Conservation (phyloP, 2,797 vertebrate genomes). For the Sebastes vulpes region DNA sequence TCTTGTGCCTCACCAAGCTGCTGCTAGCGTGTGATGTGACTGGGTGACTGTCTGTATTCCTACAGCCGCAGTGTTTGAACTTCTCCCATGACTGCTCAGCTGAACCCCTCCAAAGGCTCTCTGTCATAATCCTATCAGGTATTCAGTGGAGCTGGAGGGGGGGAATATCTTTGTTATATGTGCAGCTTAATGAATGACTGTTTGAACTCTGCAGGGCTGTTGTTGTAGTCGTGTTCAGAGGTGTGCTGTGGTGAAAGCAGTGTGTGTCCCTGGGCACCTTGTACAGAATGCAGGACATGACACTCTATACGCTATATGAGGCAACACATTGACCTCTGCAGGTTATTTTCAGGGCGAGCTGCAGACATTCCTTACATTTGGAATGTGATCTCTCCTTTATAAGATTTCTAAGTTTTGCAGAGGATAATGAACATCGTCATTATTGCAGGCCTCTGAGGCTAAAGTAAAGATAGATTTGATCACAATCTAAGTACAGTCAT, state of each 20-base stretch:
- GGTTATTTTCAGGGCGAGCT: slow-evolving; percentile 55
- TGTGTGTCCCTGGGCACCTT: neutral
- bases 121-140: slow-evolving; percentile 73
- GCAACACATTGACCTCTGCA: slow-evolving; percentile 18
- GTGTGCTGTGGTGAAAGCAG: neutral
- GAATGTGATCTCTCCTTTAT: slow-evolving; percentile 37
- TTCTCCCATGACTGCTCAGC: slow-evolving; percentile 68
- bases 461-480: neutral
- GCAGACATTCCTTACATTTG: slow-evolving; percentile 34
- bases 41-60: slow-evolving; percentile 13
- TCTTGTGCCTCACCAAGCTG: neutral
- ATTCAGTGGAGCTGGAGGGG: slow-evolving; percentile 44
- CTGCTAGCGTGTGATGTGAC: neutral
- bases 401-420: neutral
- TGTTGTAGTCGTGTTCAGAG: neutral
- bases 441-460: neutral
- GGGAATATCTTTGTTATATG: slow-evolving; percentile 38
- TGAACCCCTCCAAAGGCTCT: slow-evolving; percentile 46
- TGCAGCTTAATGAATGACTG: slow-evolving; percentile 20
- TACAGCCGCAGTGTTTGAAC: slow-evolving; percentile 3
- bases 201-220: slow-evolving; percentile 29
- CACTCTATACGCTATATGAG: neutral
- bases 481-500: neutral
- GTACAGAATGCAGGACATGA: slow-evolving; percentile 1
- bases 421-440: neutral